Percentiles rank a stretch among this genome's conserved stretches.
phyloP scores from a whole-genome alignment of 1,140 invertebrate species.

The Lepidurus couesii region DNA sequence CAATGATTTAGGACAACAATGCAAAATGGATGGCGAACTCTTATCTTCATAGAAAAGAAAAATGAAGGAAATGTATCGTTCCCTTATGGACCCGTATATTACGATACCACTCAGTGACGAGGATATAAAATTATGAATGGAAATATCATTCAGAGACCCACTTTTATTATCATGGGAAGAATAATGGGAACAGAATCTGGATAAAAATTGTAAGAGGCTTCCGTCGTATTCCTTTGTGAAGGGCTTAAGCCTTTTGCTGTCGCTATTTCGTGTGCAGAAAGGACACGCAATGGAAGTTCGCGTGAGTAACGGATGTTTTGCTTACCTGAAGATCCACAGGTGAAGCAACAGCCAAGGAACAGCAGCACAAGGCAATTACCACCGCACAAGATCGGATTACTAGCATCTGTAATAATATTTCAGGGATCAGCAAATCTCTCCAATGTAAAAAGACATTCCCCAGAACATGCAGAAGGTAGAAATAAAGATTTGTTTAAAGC shows the following conservation, averaged over 20 bases:
- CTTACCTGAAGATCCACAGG: not conserved
- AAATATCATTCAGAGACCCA: constrained; percentile 19
- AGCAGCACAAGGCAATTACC: constrained; percentile 5
- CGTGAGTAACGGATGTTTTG: not conserved
- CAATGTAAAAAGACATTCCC: no score
- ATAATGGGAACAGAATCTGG: not conserved
- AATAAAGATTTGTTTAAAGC: no score
- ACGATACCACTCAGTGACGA: not conserved
- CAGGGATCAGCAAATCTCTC: no score
- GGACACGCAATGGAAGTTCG: not conserved
- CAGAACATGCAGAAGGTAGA: no score
- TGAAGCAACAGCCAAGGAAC: not conserved
- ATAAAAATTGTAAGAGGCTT: not conserved
- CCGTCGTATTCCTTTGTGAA: not conserved
- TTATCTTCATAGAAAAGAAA: not conserved
- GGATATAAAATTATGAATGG: constrained; percentile 12
- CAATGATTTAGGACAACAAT: not conserved
- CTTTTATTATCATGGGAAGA: not conserved
- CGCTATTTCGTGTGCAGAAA: not conserved
- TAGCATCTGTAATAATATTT: not conserved
- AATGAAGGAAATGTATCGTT: not conserved
- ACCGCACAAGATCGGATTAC: not conserved
- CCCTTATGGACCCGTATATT: constrained; percentile 14
- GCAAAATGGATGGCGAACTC: not conserved
- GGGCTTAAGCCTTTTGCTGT: not conserved